These are phyloP conservation scores for Neopipo cinnamomea DNA, from an alignment of 2,113 vertebrate genomes.

Conservation along the genomic window DNA sequence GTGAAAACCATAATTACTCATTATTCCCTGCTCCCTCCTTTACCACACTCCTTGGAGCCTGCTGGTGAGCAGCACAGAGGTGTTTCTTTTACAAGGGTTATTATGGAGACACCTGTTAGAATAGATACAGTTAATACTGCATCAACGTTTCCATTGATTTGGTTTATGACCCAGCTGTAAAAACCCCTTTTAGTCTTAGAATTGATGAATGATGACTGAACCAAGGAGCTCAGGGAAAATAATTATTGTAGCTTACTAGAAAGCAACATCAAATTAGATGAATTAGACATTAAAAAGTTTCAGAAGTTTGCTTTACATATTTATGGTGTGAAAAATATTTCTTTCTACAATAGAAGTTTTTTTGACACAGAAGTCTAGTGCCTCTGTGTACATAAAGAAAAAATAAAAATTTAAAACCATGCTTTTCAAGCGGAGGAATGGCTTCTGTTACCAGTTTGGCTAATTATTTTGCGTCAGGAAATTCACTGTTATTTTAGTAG, in stretches of 20 bases:
- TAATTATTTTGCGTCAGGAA: not conserved
- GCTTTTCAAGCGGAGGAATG: slow-evolving; percentile 10
- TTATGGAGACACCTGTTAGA: slow-evolving; percentile 76
- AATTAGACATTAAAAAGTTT: slow-evolving; percentile 56
- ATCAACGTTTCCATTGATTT: slow-evolving; percentile 81
- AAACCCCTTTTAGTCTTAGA: slow-evolving; percentile 74
- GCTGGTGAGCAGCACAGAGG: slow-evolving; percentile 40
- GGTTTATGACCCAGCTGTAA: slow-evolving; percentile 80
- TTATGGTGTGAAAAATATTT: slow-evolving; percentile 22
- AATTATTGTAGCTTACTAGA: slow-evolving; percentile 44
- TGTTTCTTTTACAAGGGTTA: slow-evolving; percentile 77
- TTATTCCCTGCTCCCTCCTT: slow-evolving; percentile 51
- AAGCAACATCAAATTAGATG: slow-evolving; percentile 47
- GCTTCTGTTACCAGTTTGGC: not conserved
- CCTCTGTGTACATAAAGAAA: not conserved
- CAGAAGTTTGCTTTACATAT: slow-evolving; percentile 57
- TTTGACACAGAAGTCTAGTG: not conserved
- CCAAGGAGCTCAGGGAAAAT: slow-evolving; percentile 33
- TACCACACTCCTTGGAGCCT: slow-evolving; percentile 27
- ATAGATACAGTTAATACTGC: slow-evolving; percentile 69
- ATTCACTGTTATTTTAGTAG: not conserved
- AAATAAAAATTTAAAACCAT: not conserved
- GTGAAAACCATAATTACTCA: slow-evolving; percentile 43
- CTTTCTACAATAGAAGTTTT: not conserved
- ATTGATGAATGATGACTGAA: slow-evolving; percentile 70